phyloP scores from a whole-genome alignment of 2,113 vertebrate genomes.

The Cryptotis parvus region DNA sequence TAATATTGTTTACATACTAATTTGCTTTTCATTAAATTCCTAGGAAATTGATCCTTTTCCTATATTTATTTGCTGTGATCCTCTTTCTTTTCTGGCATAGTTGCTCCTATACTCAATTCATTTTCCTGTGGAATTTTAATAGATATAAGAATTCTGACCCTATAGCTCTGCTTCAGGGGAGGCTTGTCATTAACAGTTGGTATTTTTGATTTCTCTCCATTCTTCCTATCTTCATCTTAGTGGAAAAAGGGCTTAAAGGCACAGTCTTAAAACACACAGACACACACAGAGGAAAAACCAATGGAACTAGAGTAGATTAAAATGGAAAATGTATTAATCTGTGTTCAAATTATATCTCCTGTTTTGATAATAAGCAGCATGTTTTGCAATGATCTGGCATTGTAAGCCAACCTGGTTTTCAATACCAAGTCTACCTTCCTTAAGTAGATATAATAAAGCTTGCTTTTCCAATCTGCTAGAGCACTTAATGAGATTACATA shows the following conservation, averaged over 20 bases:
- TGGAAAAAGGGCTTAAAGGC: not conserved
- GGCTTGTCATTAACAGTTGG: not conserved
- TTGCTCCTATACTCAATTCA: not conserved
- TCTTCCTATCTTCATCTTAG: slow-evolving; percentile 15
- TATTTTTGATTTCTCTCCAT: not conserved
- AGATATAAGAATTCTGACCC: not conserved
- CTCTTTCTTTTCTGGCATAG: not conserved
- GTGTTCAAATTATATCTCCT: not conserved
- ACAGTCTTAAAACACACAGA: not conserved
- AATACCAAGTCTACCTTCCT: not conserved
- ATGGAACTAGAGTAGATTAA: not conserved
- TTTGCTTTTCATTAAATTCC: slow-evolving; percentile 47
- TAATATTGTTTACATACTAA: slow-evolving; percentile 37
- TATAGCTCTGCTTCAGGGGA: not conserved
- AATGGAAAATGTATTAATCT: not conserved
- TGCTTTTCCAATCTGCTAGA: not conserved
- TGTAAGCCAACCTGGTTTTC: not conserved
- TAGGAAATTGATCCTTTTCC: not conserved
- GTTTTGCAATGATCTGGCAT: not conserved
- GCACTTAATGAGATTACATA: not conserved
- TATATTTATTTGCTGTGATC: not conserved
- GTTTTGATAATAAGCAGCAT: not conserved
- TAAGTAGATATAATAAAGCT: not conserved
- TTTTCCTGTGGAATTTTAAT: not conserved
- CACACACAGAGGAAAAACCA: not conserved